Evolutionary conservation across 53 echinoderm and acorn worm genomes (phyloP), one percentile per base, ranked within the genome.

Genomic region (Echinarachnius parma): DNA sequence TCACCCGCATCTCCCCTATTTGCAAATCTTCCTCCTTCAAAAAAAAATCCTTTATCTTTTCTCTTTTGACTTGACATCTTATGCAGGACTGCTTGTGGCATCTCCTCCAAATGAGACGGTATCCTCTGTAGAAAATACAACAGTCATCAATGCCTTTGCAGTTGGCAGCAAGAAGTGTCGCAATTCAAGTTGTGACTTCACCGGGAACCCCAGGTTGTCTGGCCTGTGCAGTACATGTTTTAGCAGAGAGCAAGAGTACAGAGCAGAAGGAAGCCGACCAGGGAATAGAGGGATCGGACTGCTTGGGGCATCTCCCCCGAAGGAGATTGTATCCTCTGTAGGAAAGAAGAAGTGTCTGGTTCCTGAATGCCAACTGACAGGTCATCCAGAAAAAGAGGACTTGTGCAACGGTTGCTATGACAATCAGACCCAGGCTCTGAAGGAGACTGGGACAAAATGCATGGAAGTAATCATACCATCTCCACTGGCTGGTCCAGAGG

Each of bases 321-420:
- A 7, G 11, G 57, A 39, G 39, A 39, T 56, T 26, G 8, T 66
- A 4, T 9, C 60, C 59, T 50, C 31, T 20, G 53, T 81, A 2
- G 86, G 91, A 1, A 66, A 61, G 25, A 81, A 86, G 77, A 98
- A 98, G 49, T 98, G 98, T 53, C 57, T 92, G 11, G 54, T 92
- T 18, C 83, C 86, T 0, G 92, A 91, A 33, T 98, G 98, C 69
- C 46, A 56, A 28, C 48, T 91, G 46, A 98, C 98, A n/a, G 98
- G 98, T 35, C 72, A 88, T 9, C 86, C 86, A 1, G 46, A 65
- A 15, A 86, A 67, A 20, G 68, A 28, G 8, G 89, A 83, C 29
- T 62, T 93, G 78, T 93, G 93, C 53, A 46, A 54, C 48, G 77
- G 71, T 34, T 93, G 93, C 53, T 93, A 60, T 33, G 44, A 25